Conservation (phyloP, 2,797 vertebrate genomes). For the Enoplosus armatus region DNA sequence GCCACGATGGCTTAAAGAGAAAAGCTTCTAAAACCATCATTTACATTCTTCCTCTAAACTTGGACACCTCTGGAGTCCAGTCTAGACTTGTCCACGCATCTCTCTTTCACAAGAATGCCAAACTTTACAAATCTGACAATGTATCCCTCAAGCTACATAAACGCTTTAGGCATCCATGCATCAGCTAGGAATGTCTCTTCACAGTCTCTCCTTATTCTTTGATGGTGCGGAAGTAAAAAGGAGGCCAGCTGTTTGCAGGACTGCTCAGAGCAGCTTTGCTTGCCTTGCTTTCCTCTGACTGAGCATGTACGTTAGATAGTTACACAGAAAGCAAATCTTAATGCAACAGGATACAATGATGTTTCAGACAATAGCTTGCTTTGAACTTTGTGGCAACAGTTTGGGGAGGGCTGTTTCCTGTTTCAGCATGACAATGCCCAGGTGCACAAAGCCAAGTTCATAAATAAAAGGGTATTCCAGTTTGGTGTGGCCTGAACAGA, state of each 20-base stretch:
- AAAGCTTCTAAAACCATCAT: conserved; percentile 44
- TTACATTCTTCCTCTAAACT: conserved; percentile 53
- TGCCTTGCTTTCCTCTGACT: background rate
- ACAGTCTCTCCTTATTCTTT: background rate
- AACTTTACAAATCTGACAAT: background rate
- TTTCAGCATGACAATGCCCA: background rate
- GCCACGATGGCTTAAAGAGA: conserved; percentile 39
- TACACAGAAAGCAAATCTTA: background rate
- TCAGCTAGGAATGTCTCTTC: background rate
- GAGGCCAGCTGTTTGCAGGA: background rate
- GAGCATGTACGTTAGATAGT: no score
- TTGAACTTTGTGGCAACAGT: background rate
- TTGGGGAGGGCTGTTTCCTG: background rate
- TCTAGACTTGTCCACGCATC: conserved; percentile 53
- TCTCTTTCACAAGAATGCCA: conserved; percentile 23
- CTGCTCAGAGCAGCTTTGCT: background rate
- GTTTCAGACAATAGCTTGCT: background rate
- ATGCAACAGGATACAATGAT: background rate
- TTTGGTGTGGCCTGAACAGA: background rate
- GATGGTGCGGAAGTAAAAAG: background rate
- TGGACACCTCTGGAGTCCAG: conserved; percentile 46
- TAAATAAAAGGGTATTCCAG: background rate
- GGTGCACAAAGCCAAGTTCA: background rate
- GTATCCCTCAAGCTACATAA: background rate
- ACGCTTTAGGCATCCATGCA: background rate